Conservation (phyloP, 2,797 vertebrate genomes). For the Phrynocephalus forsythii region DNA sequence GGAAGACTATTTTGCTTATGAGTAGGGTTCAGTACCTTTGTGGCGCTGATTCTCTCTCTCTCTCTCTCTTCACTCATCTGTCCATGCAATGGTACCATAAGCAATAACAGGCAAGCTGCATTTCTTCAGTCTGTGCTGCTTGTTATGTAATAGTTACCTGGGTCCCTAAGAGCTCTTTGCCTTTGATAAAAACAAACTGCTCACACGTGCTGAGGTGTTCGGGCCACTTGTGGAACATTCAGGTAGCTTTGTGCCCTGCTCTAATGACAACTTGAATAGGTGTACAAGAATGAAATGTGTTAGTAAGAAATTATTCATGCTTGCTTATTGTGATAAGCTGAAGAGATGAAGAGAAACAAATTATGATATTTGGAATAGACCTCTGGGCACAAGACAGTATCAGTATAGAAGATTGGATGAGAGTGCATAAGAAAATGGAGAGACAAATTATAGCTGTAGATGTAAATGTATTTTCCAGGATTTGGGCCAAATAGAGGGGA, state of each 20-base stretch:
- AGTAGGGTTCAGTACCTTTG: background rate
- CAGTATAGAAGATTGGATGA: background rate
- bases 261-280: background rate
- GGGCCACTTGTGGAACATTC: background rate
- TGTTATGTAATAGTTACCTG: background rate
- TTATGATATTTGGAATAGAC: background rate
- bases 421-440: background rate
- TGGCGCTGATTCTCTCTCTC: background rate
- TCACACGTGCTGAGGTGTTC: too few relatives aligned
- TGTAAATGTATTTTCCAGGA: background rate
- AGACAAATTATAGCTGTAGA: background rate
- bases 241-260: background rate
- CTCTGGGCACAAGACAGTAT: background rate
- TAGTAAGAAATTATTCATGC: background rate
- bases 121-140: background rate
- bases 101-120: background rate
- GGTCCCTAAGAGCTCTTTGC: background rate
- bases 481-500: background rate
- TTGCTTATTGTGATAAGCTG: background rate
- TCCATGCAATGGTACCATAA: background rate
- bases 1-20: background rate
- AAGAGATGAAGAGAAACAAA: background rate
- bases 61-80: background rate
- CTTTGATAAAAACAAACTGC: background rate
- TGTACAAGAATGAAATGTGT: background rate